These are phyloP conservation scores for Zoanthus sansibaricus DNA, from an alignment of 92 coral and sea anemone genomes.

Conservation along the genomic window DNA sequence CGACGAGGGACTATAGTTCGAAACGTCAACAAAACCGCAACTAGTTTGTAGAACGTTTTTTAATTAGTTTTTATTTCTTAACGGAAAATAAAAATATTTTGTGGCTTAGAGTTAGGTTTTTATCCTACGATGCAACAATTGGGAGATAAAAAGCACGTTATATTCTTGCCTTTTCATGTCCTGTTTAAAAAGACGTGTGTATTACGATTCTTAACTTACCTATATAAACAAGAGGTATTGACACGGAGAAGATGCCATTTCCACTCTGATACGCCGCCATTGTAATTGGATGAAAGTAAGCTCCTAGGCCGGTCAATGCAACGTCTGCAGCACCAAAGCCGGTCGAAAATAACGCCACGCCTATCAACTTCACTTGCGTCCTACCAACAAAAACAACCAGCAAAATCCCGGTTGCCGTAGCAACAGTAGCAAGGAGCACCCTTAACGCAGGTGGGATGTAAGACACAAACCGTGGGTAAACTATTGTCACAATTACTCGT, in stretches of 20 bases:
- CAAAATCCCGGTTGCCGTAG: constrained; percentile 37
- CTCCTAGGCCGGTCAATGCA: constrained; percentile 18
- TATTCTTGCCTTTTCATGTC: not conserved
- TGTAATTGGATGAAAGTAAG: constrained; percentile 35
- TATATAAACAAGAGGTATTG: constrained; percentile 14
- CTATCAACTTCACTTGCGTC: constrained; percentile 13
- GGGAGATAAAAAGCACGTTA: too few species aligned
- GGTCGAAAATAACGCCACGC: constrained; percentile 30
- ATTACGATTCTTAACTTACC: not conserved
- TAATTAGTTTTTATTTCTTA: too few species aligned
- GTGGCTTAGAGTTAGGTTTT: too few species aligned
- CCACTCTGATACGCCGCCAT: constrained; percentile 40
- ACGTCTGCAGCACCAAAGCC: constrained; percentile 44
- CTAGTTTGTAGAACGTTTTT: too few species aligned
- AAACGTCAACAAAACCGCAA: too few species aligned
- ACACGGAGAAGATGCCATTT: constrained; percentile 5
- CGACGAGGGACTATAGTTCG: too few species aligned
- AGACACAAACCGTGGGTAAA: constrained; percentile 19
- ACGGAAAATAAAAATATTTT: too few species aligned
- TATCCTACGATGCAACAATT: too few species aligned
- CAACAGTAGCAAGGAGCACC: constrained; percentile 23
- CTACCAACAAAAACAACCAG: constrained; percentile 3
- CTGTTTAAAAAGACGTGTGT: not conserved
- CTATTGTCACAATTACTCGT: constrained; percentile 13
- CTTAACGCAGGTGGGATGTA: constrained; percentile 29